Evolutionary conservation across 1,140 invertebrate species (phyloP), one percentile per base, ranked within the genome.

Genomic region (Dinoponera quadriceps): DNA sequence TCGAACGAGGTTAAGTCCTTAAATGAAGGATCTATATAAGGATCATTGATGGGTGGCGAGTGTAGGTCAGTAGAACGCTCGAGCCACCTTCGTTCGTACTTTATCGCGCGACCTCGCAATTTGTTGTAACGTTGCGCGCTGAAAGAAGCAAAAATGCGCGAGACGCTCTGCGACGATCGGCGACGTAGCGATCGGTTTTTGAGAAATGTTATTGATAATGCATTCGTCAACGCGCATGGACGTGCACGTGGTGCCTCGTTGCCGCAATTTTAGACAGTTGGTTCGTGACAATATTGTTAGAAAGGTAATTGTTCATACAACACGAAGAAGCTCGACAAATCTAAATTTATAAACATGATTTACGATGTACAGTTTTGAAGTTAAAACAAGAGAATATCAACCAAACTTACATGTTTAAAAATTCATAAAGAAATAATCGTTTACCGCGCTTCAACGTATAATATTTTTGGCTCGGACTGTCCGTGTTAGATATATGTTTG

Each of bases 41-140:
- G 5, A 73, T 25, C 11, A 71, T 83, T 83, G 54, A 54, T 29
- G 71, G 72, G 71, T 71, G 63, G 63, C 18, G 22, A 68, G 74
- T 80, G 44, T 87, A 69, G 85, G 85, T 87, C 51, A 87, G 69
- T 86, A 20, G 86, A 68, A 49, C 85, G 25, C 57, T 83, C 44
- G 44, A 69, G 38, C 29, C n/a, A n/a, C 25, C 22, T 33, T 44
- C 9, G 38, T 49, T 48, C 59, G 18, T 74, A 83, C 63, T 81
- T 73, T 82, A 86, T 86, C 69, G 75, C 0, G 27, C 27, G 27
- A 80, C 38, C 73, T 80, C 60, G 72, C 68, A 74, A 86, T 86
- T 74, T 22, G 66, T 74, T 22, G 66, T 38, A 74, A 44, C n/a
- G 1, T 75, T 22, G 51, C 83, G 44, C 48, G 49, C 66, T n/a